Evolutionary conservation across 2,888 invertebrate species (phyloP), one percentile per base, ranked within the genome.

Genomic region (Dendrolimus pini): DNA sequence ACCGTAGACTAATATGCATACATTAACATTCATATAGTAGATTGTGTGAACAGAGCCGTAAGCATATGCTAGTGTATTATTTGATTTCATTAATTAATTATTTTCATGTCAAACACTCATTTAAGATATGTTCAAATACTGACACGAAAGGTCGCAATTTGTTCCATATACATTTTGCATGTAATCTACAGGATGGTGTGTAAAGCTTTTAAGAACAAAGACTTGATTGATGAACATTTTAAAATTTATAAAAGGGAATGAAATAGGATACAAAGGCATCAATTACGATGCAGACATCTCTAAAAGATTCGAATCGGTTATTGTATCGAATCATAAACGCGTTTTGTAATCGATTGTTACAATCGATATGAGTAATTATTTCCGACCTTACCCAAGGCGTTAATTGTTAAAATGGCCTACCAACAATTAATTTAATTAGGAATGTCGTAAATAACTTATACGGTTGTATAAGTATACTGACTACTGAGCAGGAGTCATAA

Each of bases 401-500:
- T 84, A 82, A 85, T 84, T 80, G 79, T 78, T 80, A 63, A 74
- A 81, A 80, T 77, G 74, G 75, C 71, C 73, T 68, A 75, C 72
- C 75, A 75, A 78, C 80, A 79, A 85, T 86, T 84, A 83, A 80
- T 79, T 83, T 82, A 78, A 86, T 85, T 85, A 82, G 68, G 59
- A 70, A 72, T 74, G 72, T 75, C 72, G 71, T 47, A 47, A 47
- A 47, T 47, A 47, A 10, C 9, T 47, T 47, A 47, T 12, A 30
- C 6, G 30, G 30, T 30, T 30, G 47, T 10, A 47, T 12, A 9
- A 47, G 12, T 47, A 9, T 47, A 3, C 9, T 9, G 9, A 47
- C 47, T 47, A 12, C 47, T 10, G 47, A 12, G 47, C 47, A 47
- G 47, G 47, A 12, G 30, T 30, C 30, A 30, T 30, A 30, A 30